Base-by-base conservation (phyloP, 2,113 vertebrate genomes). In the Corydoras sp. region DNA sequence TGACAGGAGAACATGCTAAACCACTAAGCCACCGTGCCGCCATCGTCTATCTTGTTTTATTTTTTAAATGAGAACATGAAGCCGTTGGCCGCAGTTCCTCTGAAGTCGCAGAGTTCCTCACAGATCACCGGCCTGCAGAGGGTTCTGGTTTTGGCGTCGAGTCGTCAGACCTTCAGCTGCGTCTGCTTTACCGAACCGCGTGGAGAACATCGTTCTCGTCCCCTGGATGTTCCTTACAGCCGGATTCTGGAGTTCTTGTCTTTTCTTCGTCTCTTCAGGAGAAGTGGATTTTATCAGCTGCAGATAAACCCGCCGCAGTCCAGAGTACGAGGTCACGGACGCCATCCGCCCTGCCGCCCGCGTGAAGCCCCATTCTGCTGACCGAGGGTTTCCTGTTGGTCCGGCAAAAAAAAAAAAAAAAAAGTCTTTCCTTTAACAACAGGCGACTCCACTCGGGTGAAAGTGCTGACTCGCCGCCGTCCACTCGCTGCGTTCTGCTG, bases 321-420 rank as follows among this genome's bases (percentile, higher is more conserved):
- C 24, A 58, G 13, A 3, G 5, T 32, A 11, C 53, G 18, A 56
- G 81, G 77, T 83, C 78, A 71, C 54, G 72, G 69, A 48, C 72
- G 72, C 62, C 53, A 73, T 72, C 75, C 60, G 66, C 80, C 71
- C 60, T 50, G 10, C 63, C 56, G 56, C 80, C 77, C 77, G 76
- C 78, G 77, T 71, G 79, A 81, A 70, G 71, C 32, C 10, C 7
- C 79, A 85, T 51, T 90, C 72, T 88, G 86, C 84, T 87, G 86
- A 89, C 85, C 13, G 73, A 43, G 79, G 82, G 73, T 83, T 86
- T 81, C 82, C 80, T 68, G 74, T 82, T 80, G 59, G 55, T 80
- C 71, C 77, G 53, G 50, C 69, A 2, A 61, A 24, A 12, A 51
- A 51, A 11, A 60, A 35, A 77, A 43, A 75, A 12, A 54, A 59